A percentile compares a stretch with the other conserved stretches of the same genome.
These are phyloP conservation scores for Cephus rjabovi DNA, from an alignment of 2,888 invertebrate genomes.

Conservation along the genomic window DNA sequence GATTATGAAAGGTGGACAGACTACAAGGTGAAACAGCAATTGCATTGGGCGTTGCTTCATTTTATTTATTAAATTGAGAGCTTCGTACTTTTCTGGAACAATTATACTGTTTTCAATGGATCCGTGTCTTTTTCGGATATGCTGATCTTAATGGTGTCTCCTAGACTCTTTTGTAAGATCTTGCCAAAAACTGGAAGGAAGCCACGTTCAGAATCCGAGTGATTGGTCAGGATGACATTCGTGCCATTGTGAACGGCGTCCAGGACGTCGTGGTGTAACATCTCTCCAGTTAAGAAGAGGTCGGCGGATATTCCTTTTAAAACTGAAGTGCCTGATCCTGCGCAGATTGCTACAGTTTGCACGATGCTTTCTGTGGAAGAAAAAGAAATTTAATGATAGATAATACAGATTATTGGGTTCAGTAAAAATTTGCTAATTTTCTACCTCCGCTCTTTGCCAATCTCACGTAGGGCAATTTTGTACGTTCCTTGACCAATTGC, in stretches of 20 bases:
- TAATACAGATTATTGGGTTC: not conserved
- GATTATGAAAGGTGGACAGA: not conserved
- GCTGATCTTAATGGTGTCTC: slow-evolving; percentile 72
- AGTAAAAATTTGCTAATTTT: not conserved
- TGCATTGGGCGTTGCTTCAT: slow-evolving; percentile 60
- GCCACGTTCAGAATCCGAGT: slow-evolving; percentile 94
- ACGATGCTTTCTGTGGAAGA: slow-evolving; percentile 68
- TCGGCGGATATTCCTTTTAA: slow-evolving; percentile 79
- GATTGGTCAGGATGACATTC: slow-evolving; percentile 89
- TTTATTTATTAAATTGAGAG: slow-evolving; percentile 67
- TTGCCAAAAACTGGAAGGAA: slow-evolving; percentile 76
- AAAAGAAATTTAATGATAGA: not conserved
- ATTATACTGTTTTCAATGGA: slow-evolving; percentile 79
- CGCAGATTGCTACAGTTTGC: slow-evolving; percentile 83
- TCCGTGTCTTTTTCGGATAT: slow-evolving; percentile 82
- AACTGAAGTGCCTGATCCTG: slow-evolving; percentile 88
- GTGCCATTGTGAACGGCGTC: slow-evolving; percentile 85
- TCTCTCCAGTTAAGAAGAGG: slow-evolving; percentile 90
- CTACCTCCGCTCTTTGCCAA: slow-evolving; percentile 73
- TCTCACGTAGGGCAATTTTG: slow-evolving; percentile 77
- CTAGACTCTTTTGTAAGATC: slow-evolving; percentile 61
- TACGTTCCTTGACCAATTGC: slow-evolving; percentile 76
- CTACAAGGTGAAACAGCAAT: not conserved
- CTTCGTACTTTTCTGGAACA: not conserved
- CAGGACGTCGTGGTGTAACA: slow-evolving; percentile 94